Evolutionary conservation across 1,140 invertebrate species (phyloP).

Genomic region (Drosophila nebulosa): DNA sequence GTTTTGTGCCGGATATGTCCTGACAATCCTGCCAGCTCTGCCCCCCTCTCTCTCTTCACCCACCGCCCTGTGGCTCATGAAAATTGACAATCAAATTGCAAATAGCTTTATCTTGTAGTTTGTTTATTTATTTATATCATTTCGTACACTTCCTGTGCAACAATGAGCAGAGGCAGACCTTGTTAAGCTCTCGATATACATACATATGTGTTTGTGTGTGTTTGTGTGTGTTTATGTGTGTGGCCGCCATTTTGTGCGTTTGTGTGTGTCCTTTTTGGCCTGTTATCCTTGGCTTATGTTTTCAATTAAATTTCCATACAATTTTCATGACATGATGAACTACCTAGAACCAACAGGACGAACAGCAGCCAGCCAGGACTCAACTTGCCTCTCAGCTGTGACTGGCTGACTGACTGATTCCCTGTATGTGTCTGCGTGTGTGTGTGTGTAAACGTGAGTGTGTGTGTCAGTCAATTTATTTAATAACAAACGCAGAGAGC

Average conservation of each 20-base stretch:
- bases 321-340: constrained; percentile 80
- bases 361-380: constrained; percentile 14
- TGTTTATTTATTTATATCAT: constrained; percentile 78
- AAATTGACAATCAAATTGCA: constrained; percentile 79
- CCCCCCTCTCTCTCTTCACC: background rate
- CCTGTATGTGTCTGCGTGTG: constrained; percentile 18
- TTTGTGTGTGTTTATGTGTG: constrained; percentile 35
- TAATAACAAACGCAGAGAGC: constrained; percentile 69
- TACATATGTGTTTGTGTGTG: background rate
- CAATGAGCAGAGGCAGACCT: constrained; percentile 53
- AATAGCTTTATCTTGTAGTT: constrained; percentile 79
- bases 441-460: constrained; percentile 11
- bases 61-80: constrained; percentile 40
- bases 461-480: constrained; percentile 74
- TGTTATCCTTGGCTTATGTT: constrained; percentile 80
- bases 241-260: constrained; percentile 39
- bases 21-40: constrained; percentile 35
- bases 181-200: constrained; percentile 44
- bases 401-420: constrained; percentile 29
- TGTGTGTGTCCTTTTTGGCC: constrained; percentile 66
- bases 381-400: constrained; percentile 37
- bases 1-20: constrained; percentile 63
- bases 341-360: constrained; percentile 57
- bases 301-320: constrained; percentile 80
- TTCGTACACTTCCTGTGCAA: constrained; percentile 74